Evolutionary conservation across 2,797 vertebrate species (phyloP).

Genomic region (Coregonus suidteri): DNA sequence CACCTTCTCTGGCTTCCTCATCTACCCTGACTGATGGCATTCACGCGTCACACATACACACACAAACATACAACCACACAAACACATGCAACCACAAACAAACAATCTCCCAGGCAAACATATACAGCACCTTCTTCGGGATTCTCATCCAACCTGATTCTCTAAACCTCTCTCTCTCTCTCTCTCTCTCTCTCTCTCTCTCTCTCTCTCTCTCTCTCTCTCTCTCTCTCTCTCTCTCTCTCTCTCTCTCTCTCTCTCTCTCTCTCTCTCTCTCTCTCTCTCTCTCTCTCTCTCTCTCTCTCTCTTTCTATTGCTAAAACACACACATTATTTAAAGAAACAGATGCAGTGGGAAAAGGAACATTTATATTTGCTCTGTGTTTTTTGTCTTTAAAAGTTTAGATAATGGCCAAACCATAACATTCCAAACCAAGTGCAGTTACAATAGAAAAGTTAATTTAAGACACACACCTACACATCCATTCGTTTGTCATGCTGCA

Average conservation of each 20-base stretch:
- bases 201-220: not conserved
- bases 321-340: not conserved
- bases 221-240: not conserved
- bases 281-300: not conserved
- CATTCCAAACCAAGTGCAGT: conserved; percentile 2
- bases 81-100: not conserved
- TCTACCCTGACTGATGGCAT: conserved; percentile 87
- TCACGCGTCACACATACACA: conserved; percentile 5
- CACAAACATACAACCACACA: conserved; percentile 1
- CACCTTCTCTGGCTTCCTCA: conserved; percentile 96
- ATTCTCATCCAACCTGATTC: not conserved
- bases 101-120: conserved; percentile 11
- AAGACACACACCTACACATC: not conserved
- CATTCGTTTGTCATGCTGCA: not conserved
- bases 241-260: no score
- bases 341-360: not conserved
- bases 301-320: not conserved
- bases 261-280: not conserved
- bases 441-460: not conserved
- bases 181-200: no score
- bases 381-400: not conserved
- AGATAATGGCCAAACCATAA: not conserved
- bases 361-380: not conserved
- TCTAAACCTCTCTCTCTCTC: not conserved
- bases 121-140: not conserved